Evolutionary conservation across 2,113 vertebrate species (phyloP).

Genomic region (Carlito syrichta): DNA sequence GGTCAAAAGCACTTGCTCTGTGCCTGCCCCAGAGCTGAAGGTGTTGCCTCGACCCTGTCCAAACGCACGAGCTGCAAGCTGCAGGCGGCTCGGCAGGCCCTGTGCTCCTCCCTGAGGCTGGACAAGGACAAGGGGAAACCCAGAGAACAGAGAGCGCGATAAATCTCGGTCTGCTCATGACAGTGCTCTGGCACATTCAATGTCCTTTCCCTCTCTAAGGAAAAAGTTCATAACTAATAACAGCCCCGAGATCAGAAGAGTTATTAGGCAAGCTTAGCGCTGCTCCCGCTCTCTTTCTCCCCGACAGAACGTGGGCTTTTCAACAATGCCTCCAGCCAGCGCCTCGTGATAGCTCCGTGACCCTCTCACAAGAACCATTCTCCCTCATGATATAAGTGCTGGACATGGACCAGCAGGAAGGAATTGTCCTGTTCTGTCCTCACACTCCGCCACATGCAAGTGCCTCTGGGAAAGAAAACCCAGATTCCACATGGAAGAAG

Average conservation of each 20-base stretch:
- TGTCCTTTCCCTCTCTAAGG: constrained; percentile 7
- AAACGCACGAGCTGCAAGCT: not conserved
- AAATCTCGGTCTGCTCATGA: not conserved
- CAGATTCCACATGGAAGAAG: not conserved
- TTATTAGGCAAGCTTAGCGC: not conserved
- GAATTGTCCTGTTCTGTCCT: not conserved
- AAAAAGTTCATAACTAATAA: not conserved
- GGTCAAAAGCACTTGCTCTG: not conserved
- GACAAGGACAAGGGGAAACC: constrained; percentile 27
- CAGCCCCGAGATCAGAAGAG: not conserved
- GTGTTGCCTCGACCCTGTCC: not conserved
- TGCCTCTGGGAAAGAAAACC: not conserved
- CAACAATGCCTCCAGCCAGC: not conserved
- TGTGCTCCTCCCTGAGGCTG: not conserved
- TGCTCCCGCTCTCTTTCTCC: not conserved
- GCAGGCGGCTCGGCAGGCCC: not conserved
- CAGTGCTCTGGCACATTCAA: not conserved
- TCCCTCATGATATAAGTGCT: accelerated
- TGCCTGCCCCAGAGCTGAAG: not conserved
- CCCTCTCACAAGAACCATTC: not conserved
- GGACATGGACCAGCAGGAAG: not conserved
- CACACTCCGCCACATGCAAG: not conserved
- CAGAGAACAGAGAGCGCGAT: not conserved
- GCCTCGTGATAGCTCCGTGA: accelerated
- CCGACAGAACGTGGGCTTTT: not conserved